These are phyloP conservation scores for Fragum sueziense DNA, from an alignment of 2,888 invertebrate species.

Conservation along the genomic window DNA sequence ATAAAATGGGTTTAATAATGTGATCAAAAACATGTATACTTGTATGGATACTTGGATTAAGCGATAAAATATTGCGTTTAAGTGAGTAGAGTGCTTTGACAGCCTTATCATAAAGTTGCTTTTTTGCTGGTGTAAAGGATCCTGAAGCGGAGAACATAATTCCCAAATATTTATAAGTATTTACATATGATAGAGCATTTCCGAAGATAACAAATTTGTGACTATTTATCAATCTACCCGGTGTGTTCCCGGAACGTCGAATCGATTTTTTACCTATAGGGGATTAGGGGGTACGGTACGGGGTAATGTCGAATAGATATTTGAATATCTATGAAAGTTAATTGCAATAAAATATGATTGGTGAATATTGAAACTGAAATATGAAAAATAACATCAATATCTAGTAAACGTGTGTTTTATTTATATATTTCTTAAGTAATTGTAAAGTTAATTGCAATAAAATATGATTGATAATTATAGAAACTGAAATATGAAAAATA, in stretches of 20 bases:
- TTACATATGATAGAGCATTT: background rate
- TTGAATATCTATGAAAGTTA: background rate
- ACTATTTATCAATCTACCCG: background rate
- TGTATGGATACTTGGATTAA: background rate
- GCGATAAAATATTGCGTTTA: background rate
- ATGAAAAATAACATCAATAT: no score
- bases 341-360: no score
- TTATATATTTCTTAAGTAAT: no score
- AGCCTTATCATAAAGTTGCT: background rate
- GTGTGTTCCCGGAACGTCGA: background rate
- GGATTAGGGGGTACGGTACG: background rate
- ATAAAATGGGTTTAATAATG: constrained; percentile 3
- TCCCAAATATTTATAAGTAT: background rate
- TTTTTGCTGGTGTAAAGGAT: background rate
- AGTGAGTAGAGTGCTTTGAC: background rate
- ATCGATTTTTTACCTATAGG: background rate
- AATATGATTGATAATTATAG: no score
- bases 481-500: no score
- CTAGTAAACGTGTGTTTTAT: no score
- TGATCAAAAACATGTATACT: constrained; percentile 3
- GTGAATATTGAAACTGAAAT: no score
- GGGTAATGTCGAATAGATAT: background rate
- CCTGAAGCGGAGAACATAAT: background rate
- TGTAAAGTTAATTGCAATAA: no score
- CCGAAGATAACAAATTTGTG: background rate